phyloP scores from a whole-genome alignment of 2,888 invertebrate genomes.

The Drosophila tanythrix region DNA sequence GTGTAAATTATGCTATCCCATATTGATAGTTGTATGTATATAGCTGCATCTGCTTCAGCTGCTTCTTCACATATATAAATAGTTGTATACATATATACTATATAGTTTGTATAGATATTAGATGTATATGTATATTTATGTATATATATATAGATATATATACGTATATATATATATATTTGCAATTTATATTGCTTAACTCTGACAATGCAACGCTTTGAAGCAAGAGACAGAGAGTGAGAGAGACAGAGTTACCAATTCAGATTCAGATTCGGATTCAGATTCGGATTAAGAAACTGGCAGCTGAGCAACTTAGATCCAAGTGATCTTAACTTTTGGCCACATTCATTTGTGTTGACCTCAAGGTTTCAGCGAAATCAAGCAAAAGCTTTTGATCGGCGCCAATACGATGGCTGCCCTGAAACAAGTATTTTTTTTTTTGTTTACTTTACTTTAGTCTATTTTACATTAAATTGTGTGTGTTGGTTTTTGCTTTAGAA shows the following conservation, averaged over 20 bases:
- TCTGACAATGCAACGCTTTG: constrained; percentile 77
- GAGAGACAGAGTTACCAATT: constrained; percentile 45
- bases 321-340: constrained; percentile 20
- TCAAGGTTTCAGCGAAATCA: constrained; percentile 40
- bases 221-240: constrained; percentile 71
- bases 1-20: constrained; percentile 78
- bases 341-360: not conserved
- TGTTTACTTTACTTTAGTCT: constrained; percentile 23
- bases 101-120: constrained; percentile 69
- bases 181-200: constrained; percentile 72
- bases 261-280: constrained; percentile 24
- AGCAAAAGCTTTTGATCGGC: constrained; percentile 50
- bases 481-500: constrained; percentile 61
- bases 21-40: constrained; percentile 69
- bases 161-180: constrained; percentile 58
- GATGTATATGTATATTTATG: constrained; percentile 58
- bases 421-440: constrained; percentile 45
- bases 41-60: constrained; percentile 53
- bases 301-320: constrained; percentile 31
- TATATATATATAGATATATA: constrained; percentile 33
- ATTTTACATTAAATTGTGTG: constrained; percentile 43
- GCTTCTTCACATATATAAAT: constrained; percentile 57
- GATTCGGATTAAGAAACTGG: constrained; percentile 32
- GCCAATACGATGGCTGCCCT: constrained; percentile 44
- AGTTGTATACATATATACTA: constrained; percentile 75